Evolutionary conservation across 2,113 vertebrate genomes (phyloP).

Genomic region (Carlito syrichta): DNA sequence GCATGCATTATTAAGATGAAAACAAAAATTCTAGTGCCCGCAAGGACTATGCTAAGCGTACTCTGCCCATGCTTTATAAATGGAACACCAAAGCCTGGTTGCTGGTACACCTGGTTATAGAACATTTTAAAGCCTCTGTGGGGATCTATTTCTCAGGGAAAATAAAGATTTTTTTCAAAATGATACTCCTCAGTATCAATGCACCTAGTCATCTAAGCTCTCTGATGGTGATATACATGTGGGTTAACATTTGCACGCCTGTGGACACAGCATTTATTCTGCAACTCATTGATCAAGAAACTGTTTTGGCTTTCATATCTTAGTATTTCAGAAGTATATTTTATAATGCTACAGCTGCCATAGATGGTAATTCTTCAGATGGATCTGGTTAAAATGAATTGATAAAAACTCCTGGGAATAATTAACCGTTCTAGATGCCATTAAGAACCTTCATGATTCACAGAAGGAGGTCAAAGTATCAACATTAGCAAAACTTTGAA

Average conservation of each 20-base stretch:
- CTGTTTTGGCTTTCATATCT: not conserved
- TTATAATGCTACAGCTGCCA: not conserved
- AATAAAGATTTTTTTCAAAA: not conserved
- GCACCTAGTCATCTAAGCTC: not conserved
- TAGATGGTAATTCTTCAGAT: not conserved
- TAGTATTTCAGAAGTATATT: not conserved
- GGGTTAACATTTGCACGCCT: not conserved
- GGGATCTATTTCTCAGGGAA: not conserved
- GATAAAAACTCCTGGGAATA: not conserved
- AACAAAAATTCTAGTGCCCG: too few relatives aligned
- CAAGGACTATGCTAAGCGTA: too few relatives aligned
- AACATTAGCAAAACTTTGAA: not conserved
- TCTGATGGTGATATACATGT: not conserved
- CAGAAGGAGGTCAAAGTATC: not conserved
- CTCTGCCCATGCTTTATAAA: too few relatives aligned
- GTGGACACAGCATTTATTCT: not conserved
- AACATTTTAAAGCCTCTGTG: too few relatives aligned
- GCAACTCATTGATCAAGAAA: not conserved
- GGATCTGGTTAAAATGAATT: not conserved
- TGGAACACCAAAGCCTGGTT: too few relatives aligned
- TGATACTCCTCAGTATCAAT: not conserved
- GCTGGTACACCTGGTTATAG: too few relatives aligned
- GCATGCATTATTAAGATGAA: too few relatives aligned
- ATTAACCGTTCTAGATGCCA: not conserved
- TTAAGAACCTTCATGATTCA: not conserved